Percentiles rank a stretch among this genome's conserved stretches.
Conservation (phyloP, 2,888 invertebrate species). For the Drosophila austrosaltans region DNA sequence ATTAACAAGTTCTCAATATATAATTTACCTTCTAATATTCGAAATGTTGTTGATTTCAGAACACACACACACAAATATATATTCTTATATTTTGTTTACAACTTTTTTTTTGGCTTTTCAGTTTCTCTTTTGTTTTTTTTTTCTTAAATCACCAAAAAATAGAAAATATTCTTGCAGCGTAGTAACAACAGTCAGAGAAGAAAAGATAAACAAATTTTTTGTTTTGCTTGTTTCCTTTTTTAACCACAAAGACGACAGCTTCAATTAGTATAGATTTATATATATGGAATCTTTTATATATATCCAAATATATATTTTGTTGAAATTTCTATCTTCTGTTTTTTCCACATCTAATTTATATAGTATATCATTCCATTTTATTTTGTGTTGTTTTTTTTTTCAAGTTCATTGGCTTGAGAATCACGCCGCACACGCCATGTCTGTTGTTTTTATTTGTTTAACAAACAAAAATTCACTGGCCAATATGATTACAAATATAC, state of each 20-base stretch:
- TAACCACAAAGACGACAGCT: conserved; percentile 10
- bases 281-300: conserved; percentile 3
- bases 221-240: background rate
- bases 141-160: conserved; percentile 43
- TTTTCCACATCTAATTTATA: conserved; percentile 22
- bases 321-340: background rate
- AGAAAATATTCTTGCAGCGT: conserved; percentile 44
- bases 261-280: conserved; percentile 18
- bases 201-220: conserved; percentile 3
- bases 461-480: conserved; percentile 15
- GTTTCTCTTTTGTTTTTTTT: conserved; percentile 58
- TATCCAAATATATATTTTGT: background rate
- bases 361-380: background rate
- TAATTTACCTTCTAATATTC: conserved; percentile 1
- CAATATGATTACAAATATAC: background rate
- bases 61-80: background rate
- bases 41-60: background rate
- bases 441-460: conserved; percentile 19
- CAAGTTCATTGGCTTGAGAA: conserved; percentile 56
- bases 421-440: conserved; percentile 34
- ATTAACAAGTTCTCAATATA: background rate
- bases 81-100: conserved; percentile 22
- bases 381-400: conserved; percentile 4
- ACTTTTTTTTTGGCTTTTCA: conserved; percentile 17
- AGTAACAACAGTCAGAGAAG: conserved; percentile 30